Evolutionary conservation across 1,140 invertebrate genomes (phyloP).

Genomic region (Phthorimaea operculella): DNA sequence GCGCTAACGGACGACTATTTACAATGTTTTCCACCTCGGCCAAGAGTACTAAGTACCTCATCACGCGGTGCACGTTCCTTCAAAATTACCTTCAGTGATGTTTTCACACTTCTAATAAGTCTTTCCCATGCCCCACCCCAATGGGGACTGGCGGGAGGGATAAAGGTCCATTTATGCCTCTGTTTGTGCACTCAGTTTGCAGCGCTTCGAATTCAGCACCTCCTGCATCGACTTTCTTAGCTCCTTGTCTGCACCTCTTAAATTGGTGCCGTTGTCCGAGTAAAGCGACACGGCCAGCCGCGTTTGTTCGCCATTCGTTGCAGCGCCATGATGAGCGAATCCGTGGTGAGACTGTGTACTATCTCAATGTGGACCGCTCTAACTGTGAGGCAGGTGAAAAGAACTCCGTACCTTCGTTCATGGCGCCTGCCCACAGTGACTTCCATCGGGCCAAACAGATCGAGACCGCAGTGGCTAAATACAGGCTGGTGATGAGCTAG

Average conservation of each 20-base stretch:
- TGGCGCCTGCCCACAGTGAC: conserved; percentile 19
- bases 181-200: no score
- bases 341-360: conserved; percentile 10
- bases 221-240: conserved; percentile 12
- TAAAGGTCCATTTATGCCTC: no score
- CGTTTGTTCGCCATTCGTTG: conserved; percentile 17
- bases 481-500: conserved; percentile 13
- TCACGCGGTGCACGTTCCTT: no score
- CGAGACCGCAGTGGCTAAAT: conserved; percentile 20
- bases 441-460: conserved; percentile 31
- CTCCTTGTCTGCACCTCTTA: conserved; percentile 23
- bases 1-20: no score
- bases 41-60: no score
- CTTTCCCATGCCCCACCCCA: no score
- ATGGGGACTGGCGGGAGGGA: no score
- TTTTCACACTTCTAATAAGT: no score
- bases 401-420: conserved; percentile 35
- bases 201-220: no score
- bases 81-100: no score
- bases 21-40: no score
- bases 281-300: conserved; percentile 5
- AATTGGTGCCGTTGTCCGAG: conserved; percentile 32
- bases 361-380: conserved; percentile 25
- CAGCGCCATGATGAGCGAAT: conserved; percentile 24
- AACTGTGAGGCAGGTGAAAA: conserved; percentile 29